Conservation (phyloP, 2,888 invertebrate genomes). For the Heliconius ismenius region DNA sequence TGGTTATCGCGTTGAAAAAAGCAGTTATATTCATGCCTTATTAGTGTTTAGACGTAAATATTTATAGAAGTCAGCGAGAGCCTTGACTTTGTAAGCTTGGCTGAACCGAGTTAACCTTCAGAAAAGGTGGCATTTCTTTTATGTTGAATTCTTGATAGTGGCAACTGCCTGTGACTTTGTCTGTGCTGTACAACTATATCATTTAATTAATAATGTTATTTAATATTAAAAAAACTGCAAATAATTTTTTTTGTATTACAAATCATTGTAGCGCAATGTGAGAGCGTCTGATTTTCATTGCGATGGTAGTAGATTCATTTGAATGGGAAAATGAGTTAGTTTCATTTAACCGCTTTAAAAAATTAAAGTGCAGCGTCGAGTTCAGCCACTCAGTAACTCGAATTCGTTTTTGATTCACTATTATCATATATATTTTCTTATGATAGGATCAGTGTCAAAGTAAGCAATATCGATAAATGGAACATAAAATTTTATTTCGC, state of each 20-base stretch:
- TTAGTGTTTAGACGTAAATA: constrained; percentile 25
- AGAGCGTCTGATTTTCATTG: too few relatives aligned
- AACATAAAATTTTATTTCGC: constrained; percentile 1
- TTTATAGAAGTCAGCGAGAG: constrained; percentile 14
- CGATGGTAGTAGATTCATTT: too few relatives aligned
- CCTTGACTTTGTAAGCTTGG: constrained; percentile 25
- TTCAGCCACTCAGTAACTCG: too few relatives aligned
- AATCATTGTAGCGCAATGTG: too few relatives aligned
- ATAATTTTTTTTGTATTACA: too few relatives aligned
- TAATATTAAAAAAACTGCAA: too few relatives aligned
- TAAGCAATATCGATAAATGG: not conserved
- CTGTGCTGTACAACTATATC: not conserved
- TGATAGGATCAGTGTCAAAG: not conserved
- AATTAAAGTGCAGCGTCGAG: too few relatives aligned
- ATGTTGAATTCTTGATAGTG: not conserved
- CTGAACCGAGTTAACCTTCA: constrained; percentile 8
- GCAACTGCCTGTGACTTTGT: not conserved
- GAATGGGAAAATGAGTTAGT: too few relatives aligned
- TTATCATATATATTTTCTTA: not conserved
- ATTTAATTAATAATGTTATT: too few relatives aligned
- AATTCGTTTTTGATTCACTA: too few relatives aligned
- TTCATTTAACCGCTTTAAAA: too few relatives aligned
- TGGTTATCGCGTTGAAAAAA: constrained; percentile 38
- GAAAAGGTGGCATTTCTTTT: not conserved
- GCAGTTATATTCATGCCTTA: constrained; percentile 27